Evolutionary conservation across 2,113 vertebrate species (phyloP), one percentile per base, ranked within the genome.

Genomic region (Anoplopoma fimbria): DNA sequence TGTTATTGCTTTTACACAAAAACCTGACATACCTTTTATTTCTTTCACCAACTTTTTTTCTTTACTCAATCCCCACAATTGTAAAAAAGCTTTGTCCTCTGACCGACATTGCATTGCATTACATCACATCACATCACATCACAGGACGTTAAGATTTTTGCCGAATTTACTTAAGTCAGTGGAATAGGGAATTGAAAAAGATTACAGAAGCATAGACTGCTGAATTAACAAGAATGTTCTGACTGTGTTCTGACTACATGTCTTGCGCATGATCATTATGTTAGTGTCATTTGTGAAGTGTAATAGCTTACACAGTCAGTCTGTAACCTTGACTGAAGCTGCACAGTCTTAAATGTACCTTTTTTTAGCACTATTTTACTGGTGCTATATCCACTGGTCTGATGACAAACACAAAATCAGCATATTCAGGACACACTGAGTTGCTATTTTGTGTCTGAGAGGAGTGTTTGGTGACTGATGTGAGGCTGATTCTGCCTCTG

Each of bases 361-460:
- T 45, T 81, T 79, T 64, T 77, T 83, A 77, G 70, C 21, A 14
- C 55, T 33, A 5, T 68, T 75, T 76, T 25, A 75, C 61, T 33
- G 1, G 4, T 73, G 12, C 36, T 67, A 0, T 47, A 21, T 86
- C n/a, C 79, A 8, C 25, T 33, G 2, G 29, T 83, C 33, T 77
- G 67, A 84, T 87, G 61, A 85, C 69, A 62, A 82, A 84, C 55
- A 75, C 14, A 0, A 65, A 78, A 65, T 83, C 84, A 84, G 61
- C 75, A 84, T 78, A 61, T 73, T 75, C 12, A 38, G 51, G 34
- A 73, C 19, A 34, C 17, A 57, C 47, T 57, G 19, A 53, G 4
- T 3, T 40, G 7, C 38, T 69, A 67, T 36, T 70, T 45, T 74
- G 25, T 60, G 9, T 73, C 12, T 40, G 9, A 40, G 21, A 36